Percentiles rank a stretch among this genome's conserved stretches.
These are phyloP conservation scores for Gastracanthus pulcherrimus DNA, from an alignment of 2,888 invertebrate species.

Conservation along the genomic window DNA sequence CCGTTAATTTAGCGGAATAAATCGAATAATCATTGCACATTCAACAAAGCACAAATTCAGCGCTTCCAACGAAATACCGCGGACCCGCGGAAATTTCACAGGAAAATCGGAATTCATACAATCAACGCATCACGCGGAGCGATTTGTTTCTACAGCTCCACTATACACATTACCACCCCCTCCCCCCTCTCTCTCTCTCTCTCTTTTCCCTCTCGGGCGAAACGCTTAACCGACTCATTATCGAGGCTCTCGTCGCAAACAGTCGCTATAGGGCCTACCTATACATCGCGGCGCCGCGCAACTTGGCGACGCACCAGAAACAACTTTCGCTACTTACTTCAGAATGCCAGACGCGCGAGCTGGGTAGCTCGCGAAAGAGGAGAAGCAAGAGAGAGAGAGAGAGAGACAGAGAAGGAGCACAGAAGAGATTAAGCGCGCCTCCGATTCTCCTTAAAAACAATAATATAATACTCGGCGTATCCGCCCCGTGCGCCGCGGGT, in stretches of 20 bases:
- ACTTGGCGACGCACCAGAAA: constrained; percentile 55
- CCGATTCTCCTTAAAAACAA: constrained; percentile 43
- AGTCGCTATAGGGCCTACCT: neutral
- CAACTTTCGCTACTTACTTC: constrained; percentile 45
- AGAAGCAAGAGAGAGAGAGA: neutral
- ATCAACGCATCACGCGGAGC: no score
- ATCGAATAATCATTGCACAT: neutral
- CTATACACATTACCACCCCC: no score
- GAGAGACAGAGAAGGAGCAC: neutral
- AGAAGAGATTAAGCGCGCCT: constrained; percentile 23
- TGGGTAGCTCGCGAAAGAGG: neutral
- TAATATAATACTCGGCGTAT: constrained; percentile 42
- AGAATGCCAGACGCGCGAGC: neutral
- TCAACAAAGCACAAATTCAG: neutral
- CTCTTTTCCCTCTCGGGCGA: neutral
- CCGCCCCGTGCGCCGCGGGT: neutral
- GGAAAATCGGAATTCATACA: neutral
- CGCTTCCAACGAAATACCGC: neutral
- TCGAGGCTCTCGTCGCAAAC: constrained; percentile 26
- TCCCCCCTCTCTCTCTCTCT: no score
- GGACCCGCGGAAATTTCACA: constrained; percentile 6
- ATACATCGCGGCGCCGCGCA: neutral
- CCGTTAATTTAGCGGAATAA: constrained; percentile 5
- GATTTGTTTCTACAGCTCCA: no score
- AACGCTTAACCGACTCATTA: constrained; percentile 27